A percentile compares a stretch with the other conserved stretches of the same genome.
Evolutionary conservation across 2,113 vertebrate species (phyloP).

Genomic region (Otocyon megalotis): DNA sequence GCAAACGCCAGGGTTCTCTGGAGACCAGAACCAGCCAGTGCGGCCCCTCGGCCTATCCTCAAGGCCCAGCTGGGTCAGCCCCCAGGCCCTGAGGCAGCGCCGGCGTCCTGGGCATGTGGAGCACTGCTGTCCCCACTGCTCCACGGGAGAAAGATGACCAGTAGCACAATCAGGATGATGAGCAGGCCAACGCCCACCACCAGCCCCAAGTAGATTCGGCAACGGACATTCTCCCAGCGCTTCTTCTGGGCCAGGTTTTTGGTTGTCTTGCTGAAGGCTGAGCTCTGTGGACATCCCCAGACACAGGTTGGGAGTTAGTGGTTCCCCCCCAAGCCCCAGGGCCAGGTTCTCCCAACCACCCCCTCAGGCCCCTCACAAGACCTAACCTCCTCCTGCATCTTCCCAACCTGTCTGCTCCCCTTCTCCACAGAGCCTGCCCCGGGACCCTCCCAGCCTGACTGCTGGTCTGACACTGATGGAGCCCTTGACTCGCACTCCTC

Average conservation of each 20-base stretch:
- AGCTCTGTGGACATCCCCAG: conserved; percentile 74
- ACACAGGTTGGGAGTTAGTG: conserved; percentile 46
- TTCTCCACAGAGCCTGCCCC: not conserved
- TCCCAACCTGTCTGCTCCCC: not conserved
- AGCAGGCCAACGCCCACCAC: not conserved
- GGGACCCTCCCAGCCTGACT: not conserved
- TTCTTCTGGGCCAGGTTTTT: conserved; percentile 76
- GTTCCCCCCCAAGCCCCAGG: not conserved
- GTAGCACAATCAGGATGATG: conserved; percentile 73
- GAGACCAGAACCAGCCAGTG: conserved; percentile 3
- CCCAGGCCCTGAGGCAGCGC: not conserved
- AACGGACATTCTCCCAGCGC: conserved; percentile 79
- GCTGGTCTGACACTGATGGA: not conserved
- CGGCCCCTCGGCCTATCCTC: not conserved
- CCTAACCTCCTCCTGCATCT: not conserved
- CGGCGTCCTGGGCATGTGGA: not conserved
- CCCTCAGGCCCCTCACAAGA: not conserved
- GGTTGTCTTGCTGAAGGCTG: conserved; percentile 82
- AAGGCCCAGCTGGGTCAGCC: conserved; percentile 38
- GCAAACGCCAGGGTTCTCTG: conserved; percentile 21
- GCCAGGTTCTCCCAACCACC: not conserved
- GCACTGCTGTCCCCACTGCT: not conserved
- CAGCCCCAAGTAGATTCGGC: conserved; percentile 69
- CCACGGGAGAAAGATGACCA: not conserved
- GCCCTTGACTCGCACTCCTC: not conserved